Evolutionary conservation across 1,140 invertebrate species (phyloP), one percentile per base, ranked within the genome.

Genomic region (Drosophila teissieri): DNA sequence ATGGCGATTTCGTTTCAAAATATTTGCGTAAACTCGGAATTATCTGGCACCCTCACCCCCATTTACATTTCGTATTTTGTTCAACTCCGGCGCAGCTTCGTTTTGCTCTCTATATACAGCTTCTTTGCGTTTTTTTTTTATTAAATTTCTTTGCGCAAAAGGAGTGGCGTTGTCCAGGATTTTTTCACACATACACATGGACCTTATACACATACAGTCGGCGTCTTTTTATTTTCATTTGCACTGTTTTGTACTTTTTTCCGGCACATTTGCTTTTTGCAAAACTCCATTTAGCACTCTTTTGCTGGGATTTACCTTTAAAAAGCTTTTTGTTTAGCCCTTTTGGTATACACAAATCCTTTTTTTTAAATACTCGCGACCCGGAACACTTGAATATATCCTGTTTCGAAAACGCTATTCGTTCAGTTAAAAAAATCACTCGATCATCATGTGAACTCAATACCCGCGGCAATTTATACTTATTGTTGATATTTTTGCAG

Each of bases 41-140:
- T 27, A 7, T 4, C 2, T 31, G 15, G 11, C 54, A 19, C 37
- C 53, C 53, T 22, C 60, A 45, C 51, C 52, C 54, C 22, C 2
- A 45, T 55, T 46, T 58, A 36, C 61, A 10, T 56, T 67, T 57
- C 52, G n/a, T 73, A 34, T 67, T 67, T 80, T 4, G 42, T 69
- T 75, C 65, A 79, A 88, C 83, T 88, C 76, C 79, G 79, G 83
- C 79, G 83, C 83, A 88, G 78, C 78, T 64, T 84, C 76, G 45
- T 45, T 79, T 48, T 69, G 53, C 56, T 73, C 73, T 63, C 57
- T 78, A 53, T 54, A 56, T 62, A 64, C 67, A 58, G 68, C 65
- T 40, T 39, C 53, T 27, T 15, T 51, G 4, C 17, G 52, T 74
- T 77, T 61, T 68, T 78, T 78, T 74, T 61, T 42, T 46, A 56